Base-by-base conservation (phyloP, 2,113 vertebrate species). In the Syrmaticus mikado region DNA sequence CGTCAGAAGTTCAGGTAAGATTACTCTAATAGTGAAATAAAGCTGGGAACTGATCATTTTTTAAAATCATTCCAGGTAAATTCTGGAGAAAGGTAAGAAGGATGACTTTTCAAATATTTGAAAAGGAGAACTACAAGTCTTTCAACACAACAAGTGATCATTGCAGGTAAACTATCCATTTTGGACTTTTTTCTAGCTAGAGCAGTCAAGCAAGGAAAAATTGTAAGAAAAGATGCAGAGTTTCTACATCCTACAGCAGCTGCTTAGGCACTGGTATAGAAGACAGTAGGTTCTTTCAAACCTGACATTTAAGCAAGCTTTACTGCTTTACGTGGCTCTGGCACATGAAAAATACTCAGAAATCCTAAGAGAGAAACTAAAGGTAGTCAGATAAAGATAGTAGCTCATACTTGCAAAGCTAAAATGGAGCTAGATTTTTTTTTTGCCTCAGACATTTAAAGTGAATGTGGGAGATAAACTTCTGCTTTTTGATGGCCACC, bases 1-100 rank as follows among this genome's bases (percentile, higher is more conserved):
- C 34, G 68, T 40, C 53, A 40, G 30, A 32, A n/a, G 34, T 18
- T 92, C n/a, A 36, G 43, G 13, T 90, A 87, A 86, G 61, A 82
- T 91, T 91, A 79, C 34, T 76, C 28, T 84, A 68, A 40, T n/a
- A 78, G 73, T 86, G 83, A 72, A 80, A 85, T 73, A 46, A 90
- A 90, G 79, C 64, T 50, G 34, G 80, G 55, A 88, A 81, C 55
- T 83, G 83, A 83, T 73, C 32, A 3, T 52, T 27, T 61, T 62
- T 88, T 82, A 38, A 76, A 17, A 13, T 60, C 8, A 18, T 36
- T 65, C 43, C 11, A 34, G 45, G 21, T 34, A 80, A 21, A 5
- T 76, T 90, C 45, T 66, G 20, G 11, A 14, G 2, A 0, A 70
- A 28, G 34, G 43, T 0, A 0, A 73, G 36, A 22, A 70, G 46